These are phyloP conservation scores for Deilephila elpenor DNA, from an alignment of 2,888 invertebrate species.

Conservation along the genomic window DNA sequence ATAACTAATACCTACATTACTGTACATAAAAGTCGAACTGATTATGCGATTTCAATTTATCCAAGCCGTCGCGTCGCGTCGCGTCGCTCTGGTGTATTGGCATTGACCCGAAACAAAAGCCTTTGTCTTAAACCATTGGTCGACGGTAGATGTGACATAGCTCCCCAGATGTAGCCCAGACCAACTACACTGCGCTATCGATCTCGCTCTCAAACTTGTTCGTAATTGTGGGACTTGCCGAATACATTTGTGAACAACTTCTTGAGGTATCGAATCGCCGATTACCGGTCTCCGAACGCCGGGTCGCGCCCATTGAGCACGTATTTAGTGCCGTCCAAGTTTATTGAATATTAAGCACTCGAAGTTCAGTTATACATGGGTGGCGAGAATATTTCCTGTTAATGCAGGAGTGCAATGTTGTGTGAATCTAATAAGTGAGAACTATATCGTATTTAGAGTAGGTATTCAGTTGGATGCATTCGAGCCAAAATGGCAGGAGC, in stretches of 20 bases:
- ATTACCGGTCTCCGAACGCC: not conserved
- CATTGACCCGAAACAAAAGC: not conserved
- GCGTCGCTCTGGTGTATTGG: not conserved
- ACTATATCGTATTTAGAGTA: no score
- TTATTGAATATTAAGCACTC: not conserved
- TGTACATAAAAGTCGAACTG: not conserved
- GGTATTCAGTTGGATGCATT: no score
- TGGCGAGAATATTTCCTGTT: not conserved
- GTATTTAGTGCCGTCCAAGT: not conserved
- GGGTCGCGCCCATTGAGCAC: not conserved
- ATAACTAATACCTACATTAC: not conserved
- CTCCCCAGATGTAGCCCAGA: not conserved
- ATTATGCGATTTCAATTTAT: not conserved
- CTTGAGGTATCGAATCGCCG: slow-evolving; percentile 1
- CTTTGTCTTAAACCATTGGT: not conserved
- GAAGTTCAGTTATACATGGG: not conserved
- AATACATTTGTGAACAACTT: slow-evolving; percentile 23
- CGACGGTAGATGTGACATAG: not conserved
- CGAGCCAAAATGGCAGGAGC: no score
- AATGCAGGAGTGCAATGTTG: not conserved
- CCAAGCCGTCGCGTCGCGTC: not conserved
- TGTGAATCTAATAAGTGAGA: not conserved
- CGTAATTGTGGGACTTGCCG: slow-evolving; percentile 16
- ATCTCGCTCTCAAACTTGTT: not conserved
- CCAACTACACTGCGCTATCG: not conserved